Evolutionary conservation across 2,113 vertebrate genomes (phyloP).

Genomic region (Sterrhoptilus dennistouni): DNA sequence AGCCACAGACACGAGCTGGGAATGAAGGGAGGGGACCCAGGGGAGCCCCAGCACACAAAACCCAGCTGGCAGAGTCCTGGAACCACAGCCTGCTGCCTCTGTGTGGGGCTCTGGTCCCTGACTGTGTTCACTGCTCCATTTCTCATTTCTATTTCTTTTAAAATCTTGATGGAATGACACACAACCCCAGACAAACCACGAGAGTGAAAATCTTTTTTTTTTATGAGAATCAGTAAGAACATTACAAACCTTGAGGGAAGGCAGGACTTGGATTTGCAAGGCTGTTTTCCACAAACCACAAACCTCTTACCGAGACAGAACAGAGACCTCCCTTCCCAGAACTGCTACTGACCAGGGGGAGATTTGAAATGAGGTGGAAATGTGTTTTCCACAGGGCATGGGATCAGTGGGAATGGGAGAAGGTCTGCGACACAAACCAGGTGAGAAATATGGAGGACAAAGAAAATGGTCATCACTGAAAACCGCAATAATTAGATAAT

Average conservation of each 20-base stretch:
- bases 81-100: neutral
- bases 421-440: neutral
- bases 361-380: neutral
- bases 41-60: neutral
- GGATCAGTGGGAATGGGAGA: neutral
- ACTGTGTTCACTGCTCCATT: neutral
- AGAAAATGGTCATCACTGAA: neutral
- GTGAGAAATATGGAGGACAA: neutral
- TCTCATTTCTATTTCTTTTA: neutral
- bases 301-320: neutral
- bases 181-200: neutral
- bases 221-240: neutral
- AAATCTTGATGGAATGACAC: neutral
- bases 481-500: neutral
- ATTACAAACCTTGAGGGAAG: neutral
- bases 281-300: neutral
- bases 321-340: neutral
- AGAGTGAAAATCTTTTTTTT: neutral
- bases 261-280: neutral
- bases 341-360: neutral
- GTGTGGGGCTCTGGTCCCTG: neutral
- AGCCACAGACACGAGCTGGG: neutral
- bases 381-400: neutral
- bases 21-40: rapidly evolving
- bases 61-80: neutral